Base-by-base conservation (phyloP, 1,140 invertebrate species). In the Nephotettix cincticeps region DNA sequence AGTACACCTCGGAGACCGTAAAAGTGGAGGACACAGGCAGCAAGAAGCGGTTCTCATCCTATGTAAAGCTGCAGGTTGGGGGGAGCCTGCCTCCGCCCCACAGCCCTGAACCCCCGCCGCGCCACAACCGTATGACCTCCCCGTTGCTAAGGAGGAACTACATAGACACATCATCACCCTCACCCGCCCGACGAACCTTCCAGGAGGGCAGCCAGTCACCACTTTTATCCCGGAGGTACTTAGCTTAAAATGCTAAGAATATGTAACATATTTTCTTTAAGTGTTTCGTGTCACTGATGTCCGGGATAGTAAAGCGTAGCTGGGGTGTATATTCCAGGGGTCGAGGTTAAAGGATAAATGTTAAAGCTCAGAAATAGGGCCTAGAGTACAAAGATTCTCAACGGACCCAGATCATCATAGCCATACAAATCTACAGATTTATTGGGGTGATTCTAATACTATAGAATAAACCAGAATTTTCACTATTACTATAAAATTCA, bases 11-110 rank as follows among this genome's bases (percentile, higher is more conserved):
- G 0, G 75, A 73, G 61, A 32, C 36, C 9, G 70, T 71, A 0
- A 73, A 69, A 13, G 73, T 76, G 32, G 76, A 74, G 70, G 75
- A 80, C 72, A 79, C 9, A 83, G 82, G 67, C 84, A 86, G 75
- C 56, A 86, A 86, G 75, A 87, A 90, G 76, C 68, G 68, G 13
- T 90, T 92, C 80, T 87, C 90, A 76, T 90, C 90, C 71, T 92
- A 92, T 82, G 88, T 93, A 75, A 91, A 91, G 83, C 86, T 88
- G 81, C 87, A 77, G 25, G 70, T 77, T 58, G 79, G 81, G 65
- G 79, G 79, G 73, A 76, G 77, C 21, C 4, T 29, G 23, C 68
- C 68, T 30, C 21, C 51, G 1, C 47, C 75, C 73, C 76, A 77
- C 73, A 77, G 76, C 47, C 74, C 76, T 68, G 70, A 71, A 54